Percentiles rank a stretch among this genome's conserved stretches.
These are phyloP conservation scores for Oopsacas minuta DNA, from an alignment of 37 sponge, comb jelly and placozoan genomes.

Conservation along the genomic window DNA sequence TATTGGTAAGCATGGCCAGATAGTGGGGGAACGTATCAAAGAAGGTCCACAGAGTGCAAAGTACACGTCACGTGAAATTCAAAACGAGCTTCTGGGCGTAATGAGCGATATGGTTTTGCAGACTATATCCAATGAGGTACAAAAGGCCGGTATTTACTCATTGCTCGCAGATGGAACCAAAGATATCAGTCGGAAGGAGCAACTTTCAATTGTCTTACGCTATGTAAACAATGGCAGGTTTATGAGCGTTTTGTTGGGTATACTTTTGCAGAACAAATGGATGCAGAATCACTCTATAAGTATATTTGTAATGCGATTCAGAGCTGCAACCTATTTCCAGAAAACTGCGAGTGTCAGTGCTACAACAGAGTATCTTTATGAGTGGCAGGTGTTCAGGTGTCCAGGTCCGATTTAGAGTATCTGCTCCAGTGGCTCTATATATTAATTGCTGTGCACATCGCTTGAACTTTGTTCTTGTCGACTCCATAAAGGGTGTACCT, in stretches of 20 bases:
- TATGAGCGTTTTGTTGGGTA: too few species aligned
- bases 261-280: too few species aligned
- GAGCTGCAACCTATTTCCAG: background rate
- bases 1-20: slow-evolving; percentile 35
- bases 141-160: slow-evolving; percentile 28
- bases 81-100: slow-evolving; percentile 36
- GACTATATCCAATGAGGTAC: slow-evolving; percentile 14
- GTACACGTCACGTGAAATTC: slow-evolving; percentile 53
- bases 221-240: slow-evolving; percentile 17
- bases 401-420: background rate
- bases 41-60: slow-evolving; percentile 37
- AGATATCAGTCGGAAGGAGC: slow-evolving; percentile 16
- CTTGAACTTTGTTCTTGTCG: too few species aligned
- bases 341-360: too few species aligned
- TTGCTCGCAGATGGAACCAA: slow-evolving; percentile 39
- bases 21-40: slow-evolving; percentile 25
- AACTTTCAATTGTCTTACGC: background rate
- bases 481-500: too few species aligned
- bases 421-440: slow-evolving; percentile 2
- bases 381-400: slow-evolving; percentile 15
- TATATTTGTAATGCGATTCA: background rate
- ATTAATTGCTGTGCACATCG: slow-evolving; percentile 21
- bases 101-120: slow-evolving; percentile 34
- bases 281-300: background rate
- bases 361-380: slow-evolving; percentile 23